phyloP scores from a whole-genome alignment of 2,797 vertebrate genomes.

The Falco cherrug region DNA sequence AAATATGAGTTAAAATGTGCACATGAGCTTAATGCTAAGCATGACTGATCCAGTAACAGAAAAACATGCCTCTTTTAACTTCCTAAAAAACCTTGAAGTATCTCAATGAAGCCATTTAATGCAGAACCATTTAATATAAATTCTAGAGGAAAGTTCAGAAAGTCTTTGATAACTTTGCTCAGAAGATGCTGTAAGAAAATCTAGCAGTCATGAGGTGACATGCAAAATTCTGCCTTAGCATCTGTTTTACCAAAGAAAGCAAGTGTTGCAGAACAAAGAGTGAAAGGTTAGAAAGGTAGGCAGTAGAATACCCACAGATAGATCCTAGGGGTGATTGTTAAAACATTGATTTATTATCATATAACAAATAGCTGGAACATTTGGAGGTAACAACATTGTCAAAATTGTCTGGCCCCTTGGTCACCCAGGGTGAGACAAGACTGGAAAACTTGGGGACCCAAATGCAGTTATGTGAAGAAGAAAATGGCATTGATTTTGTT shows the following conservation, averaged over 20 bases:
- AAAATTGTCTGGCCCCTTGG: background rate
- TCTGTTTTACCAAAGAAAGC: background rate
- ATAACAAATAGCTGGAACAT: background rate
- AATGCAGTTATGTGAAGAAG: background rate
- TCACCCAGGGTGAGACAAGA: rapidly evolving
- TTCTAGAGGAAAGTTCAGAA: background rate
- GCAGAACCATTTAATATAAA: background rate
- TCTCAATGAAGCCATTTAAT: background rate
- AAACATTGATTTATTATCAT: background rate
- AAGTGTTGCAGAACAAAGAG: background rate
- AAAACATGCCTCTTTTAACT: background rate
- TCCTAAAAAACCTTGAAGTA: background rate
- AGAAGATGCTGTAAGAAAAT: background rate
- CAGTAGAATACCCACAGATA: background rate
- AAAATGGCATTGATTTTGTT: background rate
- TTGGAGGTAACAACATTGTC: background rate
- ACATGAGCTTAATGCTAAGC: background rate
- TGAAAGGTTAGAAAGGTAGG: background rate
- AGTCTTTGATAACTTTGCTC: background rate
- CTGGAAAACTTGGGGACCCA: background rate
- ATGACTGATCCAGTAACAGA: background rate
- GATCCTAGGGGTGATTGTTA: background rate
- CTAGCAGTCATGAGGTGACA: background rate
- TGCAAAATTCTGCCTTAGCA: background rate
- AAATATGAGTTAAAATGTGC: background rate